Percentiles rank a stretch among this genome's conserved stretches.
Conservation (phyloP, 2,113 vertebrate genomes). For the Pogonocichla stellata region DNA sequence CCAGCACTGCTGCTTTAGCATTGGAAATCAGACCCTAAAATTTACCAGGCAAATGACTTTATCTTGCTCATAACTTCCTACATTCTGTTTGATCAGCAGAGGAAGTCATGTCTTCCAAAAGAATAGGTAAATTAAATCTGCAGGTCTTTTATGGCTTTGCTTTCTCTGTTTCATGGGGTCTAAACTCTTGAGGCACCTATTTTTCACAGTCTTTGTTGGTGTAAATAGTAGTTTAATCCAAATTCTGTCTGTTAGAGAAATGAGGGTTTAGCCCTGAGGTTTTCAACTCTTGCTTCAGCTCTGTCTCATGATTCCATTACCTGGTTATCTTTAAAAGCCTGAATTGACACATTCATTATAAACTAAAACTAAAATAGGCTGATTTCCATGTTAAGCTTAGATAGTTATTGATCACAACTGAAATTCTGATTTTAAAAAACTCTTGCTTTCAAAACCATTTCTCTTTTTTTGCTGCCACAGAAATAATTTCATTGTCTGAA, state of each 20-base stretch:
- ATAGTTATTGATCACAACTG: neutral
- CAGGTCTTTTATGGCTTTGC: neutral
- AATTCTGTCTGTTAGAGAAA: neutral
- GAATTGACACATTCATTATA: neutral
- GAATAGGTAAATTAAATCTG: neutral
- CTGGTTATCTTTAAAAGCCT: neutral
- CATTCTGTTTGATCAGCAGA: neutral
- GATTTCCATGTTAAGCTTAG: neutral
- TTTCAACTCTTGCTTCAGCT: neutral
- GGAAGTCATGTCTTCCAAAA: neutral
- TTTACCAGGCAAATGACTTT: neutral
- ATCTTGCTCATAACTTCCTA: neutral
- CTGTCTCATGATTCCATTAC: neutral
- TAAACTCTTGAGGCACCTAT: neutral
- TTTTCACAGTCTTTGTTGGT: neutral
- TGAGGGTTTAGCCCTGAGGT: neutral
- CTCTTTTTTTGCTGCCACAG: neutral
- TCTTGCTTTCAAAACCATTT: neutral
- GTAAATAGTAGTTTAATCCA: neutral
- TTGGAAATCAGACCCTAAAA: neutral
- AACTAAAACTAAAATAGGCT: neutral
- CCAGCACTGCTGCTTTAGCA: neutral
- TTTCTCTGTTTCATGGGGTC: neutral
- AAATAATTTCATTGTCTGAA: slow-evolving; percentile 16
- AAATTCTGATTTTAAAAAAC: neutral